phyloP scores from a whole-genome alignment of 2,888 invertebrate genomes.

The Hyles lineata region DNA sequence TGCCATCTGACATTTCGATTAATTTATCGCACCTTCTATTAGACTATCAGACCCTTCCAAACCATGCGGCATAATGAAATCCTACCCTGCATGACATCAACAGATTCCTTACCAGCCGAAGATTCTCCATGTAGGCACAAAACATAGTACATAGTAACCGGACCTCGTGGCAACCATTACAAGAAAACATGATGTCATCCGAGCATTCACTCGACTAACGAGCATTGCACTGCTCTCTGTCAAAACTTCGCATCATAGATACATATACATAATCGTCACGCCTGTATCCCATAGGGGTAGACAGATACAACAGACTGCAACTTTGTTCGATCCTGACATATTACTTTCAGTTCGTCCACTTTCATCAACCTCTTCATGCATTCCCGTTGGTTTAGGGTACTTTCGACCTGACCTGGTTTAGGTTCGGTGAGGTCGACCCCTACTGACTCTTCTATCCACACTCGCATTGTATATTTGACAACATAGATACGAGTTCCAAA shows the following conservation, averaged over 20 bases:
- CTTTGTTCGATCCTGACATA: too few relatives aligned
- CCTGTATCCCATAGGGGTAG: too few relatives aligned
- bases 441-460: not conserved
- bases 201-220: constrained; percentile 48
- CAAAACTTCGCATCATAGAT: constrained; percentile 34
- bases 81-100: not conserved
- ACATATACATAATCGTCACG: too few relatives aligned
- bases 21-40: too few relatives aligned
- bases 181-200: constrained; percentile 57
- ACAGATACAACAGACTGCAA: too few relatives aligned
- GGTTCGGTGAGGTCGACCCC: too few relatives aligned
- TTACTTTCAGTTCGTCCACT: too few relatives aligned
- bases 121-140: not conserved
- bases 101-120: constrained; percentile 15
- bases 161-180: constrained; percentile 47
- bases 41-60: not conserved
- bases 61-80: not conserved
- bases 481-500: not conserved
- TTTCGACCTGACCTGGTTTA: too few relatives aligned
- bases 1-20: too few relatives aligned
- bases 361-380: too few relatives aligned
- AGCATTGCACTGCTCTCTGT: constrained; percentile 33
- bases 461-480: not conserved
- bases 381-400: too few relatives aligned
- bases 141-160: constrained; percentile 21